These are phyloP conservation scores for Dermochelys coriacea DNA, from an alignment of 2,797 vertebrate genomes.

Conservation along the genomic window DNA sequence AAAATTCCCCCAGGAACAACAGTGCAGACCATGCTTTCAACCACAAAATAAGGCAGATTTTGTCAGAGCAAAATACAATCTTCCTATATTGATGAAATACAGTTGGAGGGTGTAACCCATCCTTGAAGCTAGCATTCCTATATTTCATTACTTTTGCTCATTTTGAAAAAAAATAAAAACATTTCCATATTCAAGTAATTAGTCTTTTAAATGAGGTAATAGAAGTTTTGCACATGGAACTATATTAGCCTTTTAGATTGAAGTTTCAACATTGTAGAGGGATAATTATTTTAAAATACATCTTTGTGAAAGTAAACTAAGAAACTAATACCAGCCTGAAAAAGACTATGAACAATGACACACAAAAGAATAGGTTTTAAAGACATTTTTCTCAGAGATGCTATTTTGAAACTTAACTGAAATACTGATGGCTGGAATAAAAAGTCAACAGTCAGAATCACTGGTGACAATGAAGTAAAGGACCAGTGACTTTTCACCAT, in stretches of 20 bases:
- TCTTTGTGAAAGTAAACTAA: not conserved
- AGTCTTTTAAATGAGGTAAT: not conserved
- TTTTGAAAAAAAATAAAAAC: not conserved
- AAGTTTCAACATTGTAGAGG: not conserved
- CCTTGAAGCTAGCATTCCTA: not conserved
- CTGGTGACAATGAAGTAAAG: slow-evolving; percentile 52
- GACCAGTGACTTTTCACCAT: slow-evolving; percentile 31
- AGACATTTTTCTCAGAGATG: slow-evolving; percentile 12
- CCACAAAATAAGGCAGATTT: not conserved
- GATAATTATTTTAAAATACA: not conserved
- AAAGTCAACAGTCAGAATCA: slow-evolving; percentile 57
- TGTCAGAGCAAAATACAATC: not conserved
- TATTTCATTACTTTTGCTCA: not conserved
- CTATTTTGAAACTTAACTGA: slow-evolving; percentile 58
- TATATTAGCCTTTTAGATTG: not conserved
- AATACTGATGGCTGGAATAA: slow-evolving; percentile 39
- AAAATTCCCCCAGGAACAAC: too few species aligned
- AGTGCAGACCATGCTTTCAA: not conserved
- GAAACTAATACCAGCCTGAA: slow-evolving; percentile 15
- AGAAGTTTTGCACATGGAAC: not conserved
- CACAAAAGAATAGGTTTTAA: not conserved
- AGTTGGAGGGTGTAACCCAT: not conserved
- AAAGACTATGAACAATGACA: not conserved
- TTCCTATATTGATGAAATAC: not conserved
- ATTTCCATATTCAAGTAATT: not conserved